Percentiles rank a stretch among this genome's conserved stretches.
phyloP scores from a whole-genome alignment of 2,113 vertebrate genomes.

The Vireo altiloquus region DNA sequence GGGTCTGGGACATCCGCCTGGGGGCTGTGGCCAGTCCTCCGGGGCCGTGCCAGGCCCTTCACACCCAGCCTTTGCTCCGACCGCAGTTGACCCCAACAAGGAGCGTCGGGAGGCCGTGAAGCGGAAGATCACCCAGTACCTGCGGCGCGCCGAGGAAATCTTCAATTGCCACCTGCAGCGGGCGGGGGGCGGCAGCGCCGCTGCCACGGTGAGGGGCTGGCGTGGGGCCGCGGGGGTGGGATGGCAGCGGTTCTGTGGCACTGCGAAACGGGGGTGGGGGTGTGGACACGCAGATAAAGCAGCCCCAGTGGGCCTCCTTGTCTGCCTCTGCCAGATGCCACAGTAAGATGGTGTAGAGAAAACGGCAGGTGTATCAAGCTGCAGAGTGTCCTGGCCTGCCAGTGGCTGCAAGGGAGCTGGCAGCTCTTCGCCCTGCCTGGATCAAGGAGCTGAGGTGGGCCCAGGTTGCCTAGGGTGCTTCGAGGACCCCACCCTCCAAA shows the following conservation, averaged over 20 bases:
- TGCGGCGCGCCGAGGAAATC: constrained; percentile 95
- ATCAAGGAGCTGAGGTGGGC: background rate
- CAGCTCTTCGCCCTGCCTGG: background rate
- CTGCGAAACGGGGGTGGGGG: background rate
- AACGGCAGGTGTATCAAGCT: background rate
- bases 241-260: accelerated
- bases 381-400: background rate
- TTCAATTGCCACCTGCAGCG: constrained; percentile 94
- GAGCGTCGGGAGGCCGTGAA: constrained; percentile 93
- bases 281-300: background rate
- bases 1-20: background rate
- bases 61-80: background rate
- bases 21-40: background rate
- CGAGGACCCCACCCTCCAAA: background rate
- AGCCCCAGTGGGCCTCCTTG: background rate
- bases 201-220: constrained; percentile 73
- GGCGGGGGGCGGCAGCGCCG: constrained; percentile 70
- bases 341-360: background rate
- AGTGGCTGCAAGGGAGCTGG: background rate
- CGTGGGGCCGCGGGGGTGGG: accelerated
- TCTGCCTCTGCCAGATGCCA: background rate
- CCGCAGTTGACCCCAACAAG: constrained; percentile 92
- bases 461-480: background rate
- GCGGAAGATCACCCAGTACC: constrained; percentile 92
- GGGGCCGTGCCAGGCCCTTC: background rate